Evolutionary conservation across 2,797 vertebrate genomes (phyloP).

Genomic region (Acrocephalus scirpaceus): DNA sequence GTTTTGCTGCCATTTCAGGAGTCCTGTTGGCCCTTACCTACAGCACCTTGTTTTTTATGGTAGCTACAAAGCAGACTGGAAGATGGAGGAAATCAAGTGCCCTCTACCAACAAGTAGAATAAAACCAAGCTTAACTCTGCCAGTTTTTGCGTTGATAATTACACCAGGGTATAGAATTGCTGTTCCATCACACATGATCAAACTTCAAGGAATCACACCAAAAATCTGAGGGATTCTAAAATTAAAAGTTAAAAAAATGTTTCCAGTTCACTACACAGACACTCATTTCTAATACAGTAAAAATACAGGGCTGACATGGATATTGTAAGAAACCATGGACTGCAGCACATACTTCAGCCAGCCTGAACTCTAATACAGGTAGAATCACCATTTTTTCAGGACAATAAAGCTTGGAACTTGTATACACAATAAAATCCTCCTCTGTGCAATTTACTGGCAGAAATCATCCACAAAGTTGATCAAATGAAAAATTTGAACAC

Average conservation of each 20-base stretch:
- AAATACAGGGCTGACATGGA: neutral
- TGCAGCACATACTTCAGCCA: neutral
- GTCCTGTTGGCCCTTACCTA: neutral
- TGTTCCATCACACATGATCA: neutral
- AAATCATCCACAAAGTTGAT: neutral
- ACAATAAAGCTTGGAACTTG: neutral
- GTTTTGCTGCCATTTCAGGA: constrained; percentile 54
- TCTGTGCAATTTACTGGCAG: neutral
- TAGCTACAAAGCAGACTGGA: neutral
- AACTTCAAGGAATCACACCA: neutral
- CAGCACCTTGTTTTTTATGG: neutral
- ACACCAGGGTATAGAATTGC: neutral
- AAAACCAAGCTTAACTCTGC: neutral
- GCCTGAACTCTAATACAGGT: neutral
- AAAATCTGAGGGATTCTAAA: neutral
- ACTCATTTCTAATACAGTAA: neutral
- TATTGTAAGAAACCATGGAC: fast-evolving
- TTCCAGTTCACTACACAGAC: neutral
- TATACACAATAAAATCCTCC: neutral
- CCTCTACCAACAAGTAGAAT: neutral
- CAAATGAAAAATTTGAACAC: neutral
- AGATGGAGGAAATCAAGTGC: neutral
- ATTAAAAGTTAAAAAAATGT: neutral
- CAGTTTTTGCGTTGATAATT: neutral
- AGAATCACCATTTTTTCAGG: neutral